Evolutionary conservation across 2,113 vertebrate genomes (phyloP), one percentile per base, ranked within the genome.

Genomic region (Noturus placidus): DNA sequence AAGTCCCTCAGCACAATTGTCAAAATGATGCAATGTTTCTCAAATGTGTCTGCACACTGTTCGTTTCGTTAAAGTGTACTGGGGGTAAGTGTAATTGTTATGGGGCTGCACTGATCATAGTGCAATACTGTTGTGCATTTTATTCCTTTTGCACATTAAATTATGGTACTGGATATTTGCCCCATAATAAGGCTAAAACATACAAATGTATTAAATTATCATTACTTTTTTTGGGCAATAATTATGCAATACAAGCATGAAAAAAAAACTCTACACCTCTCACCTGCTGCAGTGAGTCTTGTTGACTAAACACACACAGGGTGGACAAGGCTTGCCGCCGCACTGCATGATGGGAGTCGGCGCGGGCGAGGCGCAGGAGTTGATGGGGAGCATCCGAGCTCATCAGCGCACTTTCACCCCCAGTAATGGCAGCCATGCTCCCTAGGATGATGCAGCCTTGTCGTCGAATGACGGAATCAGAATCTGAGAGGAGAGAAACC

Each of bases 331-430:
- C 95, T 70, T 93, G 93, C 79, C 88, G 91, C 83, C 90, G 94
- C 89, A 95, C 95, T 67, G 93, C 91, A 87, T 91, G 87, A 76
- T 94, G 91, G 85, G 93, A 89, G 88, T 96, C 95, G 0, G 84
- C 78, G 69, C 94, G 94, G 4, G 94, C 94, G 0, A 88, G 87
- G 78, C 88, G 92, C 65, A 95, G 91, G 25, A 95, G 94, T 17
- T 89, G 86, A 69, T 80, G 15, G 15, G 88, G 87, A 76, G 91
- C 90, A 0, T 93, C 87, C 27, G 91, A 79, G 69, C 93, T 85
- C 81, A 94, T 61, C 89, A 95, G 70, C 35, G 85, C 0, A 8
- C 89, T 46, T 27, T 90, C 82, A 2, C 90, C 91, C 0, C 92
- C 93, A 1, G 91, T 81, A 52, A 93, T 61, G 15, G 84, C 83